A percentile compares a stretch with the other conserved stretches of the same genome.
phyloP scores from a whole-genome alignment of 2,888 invertebrate species.

The Trichopria drosophilae region DNA sequence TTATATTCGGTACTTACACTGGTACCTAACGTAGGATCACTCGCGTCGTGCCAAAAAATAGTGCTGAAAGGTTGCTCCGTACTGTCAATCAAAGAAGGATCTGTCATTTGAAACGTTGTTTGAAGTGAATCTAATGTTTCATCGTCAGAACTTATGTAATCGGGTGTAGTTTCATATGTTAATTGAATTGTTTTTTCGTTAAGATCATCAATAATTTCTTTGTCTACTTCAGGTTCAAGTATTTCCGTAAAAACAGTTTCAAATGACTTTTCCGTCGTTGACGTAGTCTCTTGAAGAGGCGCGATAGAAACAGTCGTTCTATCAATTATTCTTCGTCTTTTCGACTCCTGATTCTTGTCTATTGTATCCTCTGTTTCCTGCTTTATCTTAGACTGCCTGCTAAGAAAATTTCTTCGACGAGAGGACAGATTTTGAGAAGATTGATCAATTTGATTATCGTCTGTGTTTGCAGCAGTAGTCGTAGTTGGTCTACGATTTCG shows the following conservation, averaged over 20 bases:
- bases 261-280: constrained; percentile 4
- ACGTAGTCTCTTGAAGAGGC: not conserved
- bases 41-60: too few relatives aligned
- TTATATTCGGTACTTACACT: too few relatives aligned
- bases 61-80: too few relatives aligned
- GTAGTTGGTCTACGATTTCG: constrained; percentile 26
- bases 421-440: constrained; percentile 9
- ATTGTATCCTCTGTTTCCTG: constrained; percentile 26
- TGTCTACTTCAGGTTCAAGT: not conserved
- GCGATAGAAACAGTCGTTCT: not conserved
- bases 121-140: constrained; percentile 26
- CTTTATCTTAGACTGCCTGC: constrained; percentile 17
- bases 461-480: constrained; percentile 12
- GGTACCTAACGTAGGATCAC: too few relatives aligned
- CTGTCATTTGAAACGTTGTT: constrained; percentile 23
- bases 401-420: constrained; percentile 10
- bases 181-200: constrained; percentile 24
- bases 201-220: constrained; percentile 4
- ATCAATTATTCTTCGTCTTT: too few relatives aligned
- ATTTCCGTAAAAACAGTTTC: not conserved
- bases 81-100: constrained; percentile 22
- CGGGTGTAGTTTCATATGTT: constrained; percentile 7
- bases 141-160: constrained; percentile 6
- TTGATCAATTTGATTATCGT: constrained; percentile 5
- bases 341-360: too few relatives aligned